Conservation (phyloP, 2,113 vertebrate species). For the Siniperca chuatsi region DNA sequence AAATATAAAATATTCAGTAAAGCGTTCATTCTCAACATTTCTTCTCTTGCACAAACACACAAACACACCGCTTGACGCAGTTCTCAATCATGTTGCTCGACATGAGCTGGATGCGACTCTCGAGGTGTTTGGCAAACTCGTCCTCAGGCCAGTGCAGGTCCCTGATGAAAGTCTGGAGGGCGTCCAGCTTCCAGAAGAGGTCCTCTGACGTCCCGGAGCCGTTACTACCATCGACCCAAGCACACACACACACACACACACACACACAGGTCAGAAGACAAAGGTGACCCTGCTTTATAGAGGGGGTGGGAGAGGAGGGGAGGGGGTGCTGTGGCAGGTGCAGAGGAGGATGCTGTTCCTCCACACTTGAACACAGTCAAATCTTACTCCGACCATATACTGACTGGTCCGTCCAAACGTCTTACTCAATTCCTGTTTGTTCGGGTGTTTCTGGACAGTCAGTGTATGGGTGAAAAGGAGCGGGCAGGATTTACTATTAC, state of each 20-base stretch:
- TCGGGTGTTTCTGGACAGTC: conserved; percentile 73
- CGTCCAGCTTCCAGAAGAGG: conserved; percentile 99
- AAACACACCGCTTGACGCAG: conserved; percentile 95
- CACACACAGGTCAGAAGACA: conserved; percentile 67
- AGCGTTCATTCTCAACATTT: conserved; percentile 19
- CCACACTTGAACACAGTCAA: conserved; percentile 81
- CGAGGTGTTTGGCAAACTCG: conserved; percentile 97
- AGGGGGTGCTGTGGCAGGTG: conserved; percentile 77
- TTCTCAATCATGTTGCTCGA: conserved; percentile 99
- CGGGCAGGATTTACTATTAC: conserved; percentile 81
- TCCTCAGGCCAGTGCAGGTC: conserved; percentile 99
- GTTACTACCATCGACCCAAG: conserved; percentile 89
- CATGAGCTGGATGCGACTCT: conserved; percentile 97
- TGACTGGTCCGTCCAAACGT: conserved; percentile 61
- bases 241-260: conserved; percentile 78
- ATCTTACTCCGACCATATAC: conserved; percentile 90
- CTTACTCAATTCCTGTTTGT: conserved; percentile 17
- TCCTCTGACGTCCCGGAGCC: conserved; percentile 98
- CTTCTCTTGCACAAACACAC: background rate
- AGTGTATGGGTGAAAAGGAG: conserved; percentile 89
- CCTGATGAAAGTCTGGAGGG: conserved; percentile 98
- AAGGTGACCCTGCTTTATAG: conserved; percentile 24
- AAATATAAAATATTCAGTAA: conserved; percentile 5
- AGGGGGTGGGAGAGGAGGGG: conserved; percentile 28
- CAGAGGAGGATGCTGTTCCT: conserved; percentile 84